Evolutionary conservation across 2,888 invertebrate genomes (phyloP), one percentile per base, ranked within the genome.

Genomic region (Deilephila porcellus): DNA sequence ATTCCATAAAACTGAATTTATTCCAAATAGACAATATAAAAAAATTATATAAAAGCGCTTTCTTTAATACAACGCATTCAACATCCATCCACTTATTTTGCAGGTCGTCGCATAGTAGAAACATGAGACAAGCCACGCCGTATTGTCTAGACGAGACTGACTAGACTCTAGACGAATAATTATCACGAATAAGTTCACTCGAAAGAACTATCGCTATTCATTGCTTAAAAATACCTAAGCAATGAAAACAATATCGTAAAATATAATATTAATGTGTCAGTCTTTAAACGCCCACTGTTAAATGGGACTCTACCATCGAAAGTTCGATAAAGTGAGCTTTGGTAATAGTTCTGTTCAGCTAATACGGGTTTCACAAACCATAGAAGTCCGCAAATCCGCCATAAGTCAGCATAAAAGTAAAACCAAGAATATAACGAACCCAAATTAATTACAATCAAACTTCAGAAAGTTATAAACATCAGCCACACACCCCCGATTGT

Each of bases 401-500:
- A 7, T 37, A 7, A 0, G 37, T 37, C 6, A 37, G 7, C 37
- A 0, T 37, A 37, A 37, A 37, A 37, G 37, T 37, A 37, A 6
- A 37, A 1, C 7, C 37, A 63, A 32, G 37, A 37, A 37, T 63
- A 64, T 45, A 64, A 7, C 45, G n/a, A 37, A 64, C n/a, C 11
- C 14, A 20, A 64, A 37, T 64, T 64, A 45, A 8, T 29, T 56
- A 4, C n/a, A n/a, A 45, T 25, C 6, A 19, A 67, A 52, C 52
- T 67, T 67, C 25, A 67, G 17, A 25, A 25, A 67, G 45, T 4
- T 32, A 37, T 37, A 45, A 45, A 20, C 45, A 45, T 25, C 45
- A 52, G 17, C 32, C 20, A 45, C 20, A 67, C 19, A n/a, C 37
- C 20, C 64, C 64, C 5, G 45, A 67, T 25, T 37, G 32, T 77